phyloP scores from a whole-genome alignment of 2,888 invertebrate genomes.

The Chesias legatella region DNA sequence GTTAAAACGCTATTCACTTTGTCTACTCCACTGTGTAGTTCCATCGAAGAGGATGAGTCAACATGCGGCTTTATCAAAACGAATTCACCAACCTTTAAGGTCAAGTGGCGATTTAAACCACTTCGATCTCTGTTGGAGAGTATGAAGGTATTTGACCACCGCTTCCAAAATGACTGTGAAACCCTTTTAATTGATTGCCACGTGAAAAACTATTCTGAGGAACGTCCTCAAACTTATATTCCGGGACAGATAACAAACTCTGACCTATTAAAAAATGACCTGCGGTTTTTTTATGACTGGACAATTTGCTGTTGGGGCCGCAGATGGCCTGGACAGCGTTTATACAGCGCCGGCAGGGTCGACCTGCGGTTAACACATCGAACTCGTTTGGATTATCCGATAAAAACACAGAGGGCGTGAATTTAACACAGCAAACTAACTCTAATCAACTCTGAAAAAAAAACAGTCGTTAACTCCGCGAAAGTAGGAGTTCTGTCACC shows the following conservation, averaged over 20 bases:
- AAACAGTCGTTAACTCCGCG: too few species aligned
- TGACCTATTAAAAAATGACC: too few species aligned
- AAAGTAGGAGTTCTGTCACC: background rate
- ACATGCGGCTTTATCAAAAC: background rate
- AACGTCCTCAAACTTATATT: too few species aligned
- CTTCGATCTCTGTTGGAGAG: slow-evolving; percentile 1
- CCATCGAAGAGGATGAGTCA: slow-evolving; percentile 1
- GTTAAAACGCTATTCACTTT: background rate
- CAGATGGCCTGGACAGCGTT: too few species aligned
- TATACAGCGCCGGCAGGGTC: too few species aligned
- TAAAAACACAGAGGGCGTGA: background rate
- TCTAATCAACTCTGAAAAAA: too few species aligned
- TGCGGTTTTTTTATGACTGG: too few species aligned
- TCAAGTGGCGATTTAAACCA: background rate
- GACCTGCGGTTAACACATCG: background rate
- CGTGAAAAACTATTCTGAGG: background rate
- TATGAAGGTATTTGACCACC: slow-evolving; percentile 2
- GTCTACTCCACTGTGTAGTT: slow-evolving; percentile 1
- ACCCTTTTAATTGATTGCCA: too few species aligned
- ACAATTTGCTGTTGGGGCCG: too few species aligned
- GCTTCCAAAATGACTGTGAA: too few species aligned
- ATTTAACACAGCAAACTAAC: background rate
- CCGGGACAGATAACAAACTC: too few species aligned
- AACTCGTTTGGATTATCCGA: slow-evolving; percentile 1
- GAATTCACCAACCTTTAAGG: background rate